Evolutionary conservation across 2,888 invertebrate species (phyloP), one percentile per base, ranked within the genome.

Genomic region (Mylabris sibirica): DNA sequence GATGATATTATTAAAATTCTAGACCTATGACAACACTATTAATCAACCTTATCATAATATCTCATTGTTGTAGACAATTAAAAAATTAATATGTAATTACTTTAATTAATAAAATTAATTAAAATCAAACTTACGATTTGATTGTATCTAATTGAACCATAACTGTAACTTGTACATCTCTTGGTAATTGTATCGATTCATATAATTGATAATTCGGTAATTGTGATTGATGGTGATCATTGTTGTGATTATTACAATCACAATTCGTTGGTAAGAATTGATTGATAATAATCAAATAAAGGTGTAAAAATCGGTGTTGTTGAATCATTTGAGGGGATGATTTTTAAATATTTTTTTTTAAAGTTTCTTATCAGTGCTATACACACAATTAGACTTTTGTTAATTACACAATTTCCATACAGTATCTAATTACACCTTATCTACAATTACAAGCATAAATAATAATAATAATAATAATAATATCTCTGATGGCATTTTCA

Each of bases 111-210:
- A 3, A 9, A 22, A 53, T 22, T n/a, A 9, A 22, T 20, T 2
- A 53, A 20, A 22, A n/a, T n/a, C n/a, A n/a, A n/a, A 53, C 49
- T 53, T 53, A 53, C 49, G 22, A 11, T 53, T 22, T 53, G 17
- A 11, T 53, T 22, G 9, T 9, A 3, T 53, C 49, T 2, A 1
- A 8, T 22, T 2, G 49, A 5, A 53, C 8, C 1, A 22, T 22
- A 9, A 53, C 49, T 9, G 49, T 53, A 17, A 53, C 49, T 53
- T 53, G 49, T 53, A 22, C 20, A 53, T 53, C 49, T 53, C 49
- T 53, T 20, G 49, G 49, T 22, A 53, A 53, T 53, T 53, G 49
- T 3, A 20, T 53, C 0, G 49, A 53, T 11, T 53, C 49, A 12
- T 3, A 53, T 53, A 53, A 53, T 53, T 53, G 49, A 53, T 53